Percentiles rank a stretch among this genome's conserved stretches.
These are phyloP conservation scores for Candidula unifasciata DNA, from an alignment of 2,888 invertebrate genomes.

Conservation along the genomic window DNA sequence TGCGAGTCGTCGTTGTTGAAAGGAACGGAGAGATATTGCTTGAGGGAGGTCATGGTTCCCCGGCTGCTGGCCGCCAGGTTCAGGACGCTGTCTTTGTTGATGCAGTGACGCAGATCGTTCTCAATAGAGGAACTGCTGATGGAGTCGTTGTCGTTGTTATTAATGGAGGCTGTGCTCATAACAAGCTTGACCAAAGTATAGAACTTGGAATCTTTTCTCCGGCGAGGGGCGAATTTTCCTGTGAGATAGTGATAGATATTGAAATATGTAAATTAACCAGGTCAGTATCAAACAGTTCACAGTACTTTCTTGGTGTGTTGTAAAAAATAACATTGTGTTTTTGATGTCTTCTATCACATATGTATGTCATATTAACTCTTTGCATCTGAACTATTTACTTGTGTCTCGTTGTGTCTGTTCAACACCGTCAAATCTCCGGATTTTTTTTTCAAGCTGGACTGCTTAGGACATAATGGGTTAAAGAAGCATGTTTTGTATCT, in stretches of 20 bases:
- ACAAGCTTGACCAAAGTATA: constrained; percentile 60
- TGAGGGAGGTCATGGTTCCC: constrained; percentile 54
- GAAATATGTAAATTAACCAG: not conserved
- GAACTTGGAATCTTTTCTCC: constrained; percentile 60
- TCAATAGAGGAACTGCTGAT: constrained; percentile 57
- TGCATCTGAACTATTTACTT: too few relatives aligned
- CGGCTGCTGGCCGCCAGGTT: constrained; percentile 56
- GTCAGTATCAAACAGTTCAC: not conserved
- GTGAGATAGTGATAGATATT: not conserved
- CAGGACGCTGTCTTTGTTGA: constrained; percentile 55
- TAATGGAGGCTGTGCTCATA: constrained; percentile 60
- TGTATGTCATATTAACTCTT: too few relatives aligned
- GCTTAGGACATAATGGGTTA: too few relatives aligned
- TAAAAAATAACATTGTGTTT: too few relatives aligned
- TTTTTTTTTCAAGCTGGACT: too few relatives aligned
- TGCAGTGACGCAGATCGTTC: constrained; percentile 57
- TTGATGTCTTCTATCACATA: too few relatives aligned
- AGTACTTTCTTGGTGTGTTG: not conserved
- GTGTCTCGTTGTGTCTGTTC: too few relatives aligned
- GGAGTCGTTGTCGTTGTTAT: constrained; percentile 53
- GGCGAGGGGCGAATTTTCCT: constrained; percentile 58
- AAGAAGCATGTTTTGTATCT: too few relatives aligned
- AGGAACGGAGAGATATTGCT: constrained; percentile 54
- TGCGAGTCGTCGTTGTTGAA: constrained; percentile 23
- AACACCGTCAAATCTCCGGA: too few relatives aligned